Percentiles rank a stretch among this genome's conserved stretches.
Conservation (phyloP, 2,113 vertebrate genomes). For the Xiphophorus couchianus region DNA sequence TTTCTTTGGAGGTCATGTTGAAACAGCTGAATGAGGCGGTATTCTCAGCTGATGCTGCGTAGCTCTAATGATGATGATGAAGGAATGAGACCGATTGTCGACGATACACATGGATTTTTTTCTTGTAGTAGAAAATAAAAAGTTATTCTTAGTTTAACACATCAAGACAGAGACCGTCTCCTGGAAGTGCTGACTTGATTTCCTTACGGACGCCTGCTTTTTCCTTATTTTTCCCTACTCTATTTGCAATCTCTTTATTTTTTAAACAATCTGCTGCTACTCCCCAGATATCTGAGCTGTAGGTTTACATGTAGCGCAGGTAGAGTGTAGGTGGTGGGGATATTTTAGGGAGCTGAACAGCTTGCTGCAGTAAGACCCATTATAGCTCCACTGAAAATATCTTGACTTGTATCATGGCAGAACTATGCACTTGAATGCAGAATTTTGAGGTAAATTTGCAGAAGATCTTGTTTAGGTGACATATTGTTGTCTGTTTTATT, state of each 20-base stretch:
- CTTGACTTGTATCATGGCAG: slow-evolving; percentile 48
- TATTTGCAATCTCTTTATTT: slow-evolving; percentile 12
- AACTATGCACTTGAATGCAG: slow-evolving; percentile 18
- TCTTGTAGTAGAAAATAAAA: not conserved
- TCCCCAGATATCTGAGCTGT: slow-evolving; percentile 33
- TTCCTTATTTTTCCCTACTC: not conserved
- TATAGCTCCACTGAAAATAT: slow-evolving; percentile 60
- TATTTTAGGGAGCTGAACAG: slow-evolving; percentile 64
- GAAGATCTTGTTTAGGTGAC: not conserved
- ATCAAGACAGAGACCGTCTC: not conserved
- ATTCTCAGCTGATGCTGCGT: slow-evolving; percentile 8
- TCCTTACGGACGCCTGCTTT: not conserved
- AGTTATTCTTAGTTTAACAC: not conserved
- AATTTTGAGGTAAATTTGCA: not conserved
- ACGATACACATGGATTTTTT: too few relatives aligned
- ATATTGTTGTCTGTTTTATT: not conserved
- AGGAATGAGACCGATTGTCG: not conserved
- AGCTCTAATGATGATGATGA: not conserved
- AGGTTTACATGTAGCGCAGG: slow-evolving; percentile 46
- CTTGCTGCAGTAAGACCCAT: slow-evolving; percentile 51
- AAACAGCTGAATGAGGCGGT: slow-evolving; percentile 6
- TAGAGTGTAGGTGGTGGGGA: slow-evolving; percentile 54
- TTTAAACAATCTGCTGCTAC: slow-evolving; percentile 22
- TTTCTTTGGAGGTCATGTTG: not conserved
- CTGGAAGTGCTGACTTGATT: not conserved